Evolutionary conservation across 2,113 vertebrate genomes (phyloP).

Genomic region (Hoplias malabaricus): DNA sequence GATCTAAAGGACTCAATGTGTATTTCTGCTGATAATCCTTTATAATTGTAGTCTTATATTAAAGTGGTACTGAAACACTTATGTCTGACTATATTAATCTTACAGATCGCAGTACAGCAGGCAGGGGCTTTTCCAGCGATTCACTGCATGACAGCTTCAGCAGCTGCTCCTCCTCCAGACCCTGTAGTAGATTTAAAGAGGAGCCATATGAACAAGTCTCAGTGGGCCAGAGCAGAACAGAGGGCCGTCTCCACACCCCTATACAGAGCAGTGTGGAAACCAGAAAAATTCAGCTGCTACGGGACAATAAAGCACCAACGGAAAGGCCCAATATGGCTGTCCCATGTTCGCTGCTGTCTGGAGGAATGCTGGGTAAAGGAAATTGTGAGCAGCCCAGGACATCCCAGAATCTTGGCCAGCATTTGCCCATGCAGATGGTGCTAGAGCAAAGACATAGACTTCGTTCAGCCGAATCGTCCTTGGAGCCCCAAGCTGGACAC

Average conservation of each 20-base stretch:
- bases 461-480: constrained; percentile 70
- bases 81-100: neutral
- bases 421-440: constrained; percentile 72
- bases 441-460: constrained; percentile 77
- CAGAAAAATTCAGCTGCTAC: constrained; percentile 64
- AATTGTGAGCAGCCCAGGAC: constrained; percentile 70
- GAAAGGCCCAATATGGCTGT: constrained; percentile 55
- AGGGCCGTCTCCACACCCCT: constrained; percentile 57
- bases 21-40: too few relatives aligned
- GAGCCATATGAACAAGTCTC: constrained; percentile 65
- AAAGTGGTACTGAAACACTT: neutral
- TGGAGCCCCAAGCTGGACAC: constrained; percentile 52
- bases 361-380: constrained; percentile 68
- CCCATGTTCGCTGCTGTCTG: constrained; percentile 61
- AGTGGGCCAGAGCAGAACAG: constrained; percentile 59
- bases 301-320: constrained; percentile 60
- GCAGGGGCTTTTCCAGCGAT: constrained; percentile 67
- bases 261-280: constrained; percentile 68
- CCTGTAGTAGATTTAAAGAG: constrained; percentile 73
- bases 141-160: constrained; percentile 62
- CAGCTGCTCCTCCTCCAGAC: constrained; percentile 62
- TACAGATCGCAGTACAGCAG: constrained; percentile 54
- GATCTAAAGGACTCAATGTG: too few relatives aligned
- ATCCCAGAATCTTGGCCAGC: constrained; percentile 67
- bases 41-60: neutral